Base-by-base conservation (phyloP, 2,888 invertebrate genomes). In the Sinodicranocentrus sp. region DNA sequence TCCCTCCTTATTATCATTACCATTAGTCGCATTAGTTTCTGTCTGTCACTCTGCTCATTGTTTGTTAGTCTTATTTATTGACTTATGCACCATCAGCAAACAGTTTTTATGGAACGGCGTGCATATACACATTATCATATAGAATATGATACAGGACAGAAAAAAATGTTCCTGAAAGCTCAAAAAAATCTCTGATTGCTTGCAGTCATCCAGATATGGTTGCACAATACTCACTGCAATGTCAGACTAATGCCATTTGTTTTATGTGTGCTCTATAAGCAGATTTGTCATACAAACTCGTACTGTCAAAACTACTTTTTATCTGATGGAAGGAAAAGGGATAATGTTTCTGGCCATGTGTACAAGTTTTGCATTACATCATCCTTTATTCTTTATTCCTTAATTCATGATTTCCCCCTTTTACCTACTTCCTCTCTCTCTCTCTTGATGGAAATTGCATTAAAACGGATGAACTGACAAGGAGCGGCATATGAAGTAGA, bases 401-500 rank as follows among this genome's bases (percentile, higher is more conserved):
- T 57, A 61, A 28, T 61, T 61, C 33, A 26, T 26, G 25, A 23
- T 33, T 33, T 71, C 39, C 71, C 71, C 71, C 57, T 33, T 33
- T 71, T 48, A 54, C 71, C 71, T 39, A 44, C 61, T 1, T 44
- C 33, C 21, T 73, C 19, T 57, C 39, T 8, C 21, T 17, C n/a
- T n/a, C 39, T 63, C 33, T 33, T 63, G 33, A 23, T 43, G 72
- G 44, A 44, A 73, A 73, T 59, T 43, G 73, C 28, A 73, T 61
- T 70, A 70, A n/a, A 63, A 28, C 19, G 13, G 72, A 33, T 33
- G 43, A 15, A 17, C 15, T 43, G 44, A 39, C 19, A 70, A 43
- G 8, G 19, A n/a, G 23, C 39, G 65, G 21, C 77, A 77, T 67
- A 57, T 67, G 65, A 54, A 67, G 54, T 76, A 15, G 39, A 77